phyloP scores from a whole-genome alignment of 2,113 vertebrate species.

The Nyctibius bracteatus region DNA sequence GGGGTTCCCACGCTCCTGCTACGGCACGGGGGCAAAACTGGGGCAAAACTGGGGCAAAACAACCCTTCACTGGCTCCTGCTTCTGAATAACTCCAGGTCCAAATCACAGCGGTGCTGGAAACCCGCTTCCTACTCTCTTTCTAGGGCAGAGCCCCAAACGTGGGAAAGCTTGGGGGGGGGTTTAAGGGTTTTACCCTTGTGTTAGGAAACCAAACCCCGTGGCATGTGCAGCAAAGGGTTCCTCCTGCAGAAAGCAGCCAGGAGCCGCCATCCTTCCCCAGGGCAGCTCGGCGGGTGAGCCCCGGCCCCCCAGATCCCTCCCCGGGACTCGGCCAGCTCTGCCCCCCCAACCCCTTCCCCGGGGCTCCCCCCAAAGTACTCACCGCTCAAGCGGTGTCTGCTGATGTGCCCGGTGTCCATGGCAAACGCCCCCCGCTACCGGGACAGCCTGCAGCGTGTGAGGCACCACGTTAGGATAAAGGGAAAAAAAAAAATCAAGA shows the following conservation, averaged over 20 bases:
- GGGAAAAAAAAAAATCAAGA: neutral
- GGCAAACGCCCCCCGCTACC: neutral
- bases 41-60: fast-evolving
- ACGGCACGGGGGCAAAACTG: neutral
- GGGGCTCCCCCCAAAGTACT: neutral
- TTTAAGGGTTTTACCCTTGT: neutral
- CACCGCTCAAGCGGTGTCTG: neutral
- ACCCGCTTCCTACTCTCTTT: fast-evolving
- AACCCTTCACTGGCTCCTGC: neutral
- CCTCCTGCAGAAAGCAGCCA: neutral
- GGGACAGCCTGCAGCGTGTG: neutral
- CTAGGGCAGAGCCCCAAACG: fast-evolving
- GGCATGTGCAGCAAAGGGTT: fast-evolving
- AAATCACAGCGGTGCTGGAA: neutral
- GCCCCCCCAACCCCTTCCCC: neutral
- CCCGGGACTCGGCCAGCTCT: neutral
- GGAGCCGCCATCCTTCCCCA: neutral
- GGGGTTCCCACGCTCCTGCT: neutral
- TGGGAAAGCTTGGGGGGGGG: fast-evolving
- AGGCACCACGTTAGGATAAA: fast-evolving
- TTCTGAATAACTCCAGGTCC: neutral
- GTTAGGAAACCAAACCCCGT: fast-evolving
- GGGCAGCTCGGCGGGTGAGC: neutral
- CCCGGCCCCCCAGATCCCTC: neutral
- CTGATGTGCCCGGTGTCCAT: neutral